Evolutionary conservation across 2,113 vertebrate genomes (phyloP), one percentile per base, ranked within the genome.

Genomic region (Gadus chalcogrammus): DNA sequence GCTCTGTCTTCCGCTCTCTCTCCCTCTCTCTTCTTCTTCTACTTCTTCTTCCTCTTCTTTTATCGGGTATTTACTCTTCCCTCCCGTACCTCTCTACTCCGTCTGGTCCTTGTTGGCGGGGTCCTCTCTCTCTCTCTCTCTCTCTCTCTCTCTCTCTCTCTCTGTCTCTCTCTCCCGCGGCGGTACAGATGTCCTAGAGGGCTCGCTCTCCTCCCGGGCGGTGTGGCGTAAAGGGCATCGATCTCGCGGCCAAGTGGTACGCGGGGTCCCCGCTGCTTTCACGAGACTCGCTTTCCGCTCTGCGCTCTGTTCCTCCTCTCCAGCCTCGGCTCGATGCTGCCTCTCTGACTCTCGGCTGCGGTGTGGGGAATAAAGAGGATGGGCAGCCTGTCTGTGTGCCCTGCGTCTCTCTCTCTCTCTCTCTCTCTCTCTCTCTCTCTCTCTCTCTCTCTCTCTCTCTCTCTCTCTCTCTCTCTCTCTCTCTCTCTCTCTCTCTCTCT

Each of bases 291-390:
- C 61, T 24, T 24, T 24, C 24, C 61, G 12, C 61, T 61, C 59
- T 22, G 31, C 31, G 31, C 31, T 35, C 31, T 35, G 4, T 4
- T 81, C 79, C 31, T 70, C 81, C 48, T 16, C 60, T 63, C 58
- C 62, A 75, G 6, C 16, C 53, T 55, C 53, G 5, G 12, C 53
- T 55, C 78, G 78, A 70, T 56, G 79, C 82, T 88, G 83, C 77
- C 79, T 71, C 82, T 83, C 86, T 82, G 75, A 76, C 84, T 69
- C 86, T 82, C 76, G 82, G 88, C 85, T 91, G 90, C 91, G 91
- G 75, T 88, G 84, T 35, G 79, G 78, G 84, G 82, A 81, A 79
- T 78, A 81, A 35, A 79, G 82, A 89, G 75, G 86, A 88, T 70
- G 58, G 85, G 82, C 84, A 85, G 75, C 69, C 76, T 84, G 83